Base-by-base conservation (phyloP, 30 jellyfish, hydroid and myxozoan species). In the Aurelia coerulea region DNA sequence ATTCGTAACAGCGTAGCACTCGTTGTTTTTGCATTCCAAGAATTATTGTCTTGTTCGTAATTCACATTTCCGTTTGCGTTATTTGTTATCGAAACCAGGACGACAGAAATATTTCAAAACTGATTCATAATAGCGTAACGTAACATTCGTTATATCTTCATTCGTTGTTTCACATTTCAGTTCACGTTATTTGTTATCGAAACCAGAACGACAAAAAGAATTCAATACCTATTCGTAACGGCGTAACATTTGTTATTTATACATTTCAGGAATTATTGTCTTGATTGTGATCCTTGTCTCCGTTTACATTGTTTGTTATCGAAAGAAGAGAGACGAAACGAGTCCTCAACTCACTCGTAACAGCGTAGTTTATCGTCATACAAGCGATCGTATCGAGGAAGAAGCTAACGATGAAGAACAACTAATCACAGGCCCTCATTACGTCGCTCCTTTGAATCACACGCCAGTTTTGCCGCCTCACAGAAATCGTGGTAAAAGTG, bases 241-340 rank as follows among this genome's bases (percentile, higher is more conserved):
- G 56, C 56, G 56, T 46, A 46, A 46, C 56, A 46, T 46, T 9
- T 1, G 14, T 6, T 46, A 1, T 46, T 46, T 46, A 2, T 46
- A 6, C 41, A 17, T 79, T 63, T 34, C 49, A 79, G 89, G 89
- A 17, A 17, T 50, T 32, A 64, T 79, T 17, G 80, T 79, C 13
- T 41, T 79, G n/a, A 11, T 79, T 18, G 63, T 79, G n/a, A 29
- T 62, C 3, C 19, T 64, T 46, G 23, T 65, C 15, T 23, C 54
- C 56, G 53, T 41, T 7, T 79, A 35, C 79, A 5, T 79, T 35
- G 71, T 37, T 15, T 39, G 79, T 19, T 14, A 13, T 31, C 60
- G 76, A 11, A 31, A 49, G 58, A 49, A 54, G 33, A 29, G n/a
- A 14, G 31, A 35, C 52, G 89, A 79, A 18, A 35, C 32, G 34